Percentiles rank a stretch among this genome's conserved stretches.
phyloP scores from a whole-genome alignment of 2,113 vertebrate genomes.

The Triplophysa siluroides region DNA sequence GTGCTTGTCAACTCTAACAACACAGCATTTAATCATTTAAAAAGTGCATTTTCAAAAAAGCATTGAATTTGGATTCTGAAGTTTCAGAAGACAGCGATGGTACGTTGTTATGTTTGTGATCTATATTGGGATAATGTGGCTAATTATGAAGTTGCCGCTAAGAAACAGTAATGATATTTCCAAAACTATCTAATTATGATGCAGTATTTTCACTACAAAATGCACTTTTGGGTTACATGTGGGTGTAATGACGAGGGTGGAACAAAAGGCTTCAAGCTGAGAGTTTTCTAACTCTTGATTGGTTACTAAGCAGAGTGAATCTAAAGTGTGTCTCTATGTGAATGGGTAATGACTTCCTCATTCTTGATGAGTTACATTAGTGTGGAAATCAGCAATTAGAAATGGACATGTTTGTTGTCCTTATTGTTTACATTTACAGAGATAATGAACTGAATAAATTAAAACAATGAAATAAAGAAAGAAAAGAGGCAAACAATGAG shows the following conservation, averaged over 20 bases:
- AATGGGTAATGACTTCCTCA: constrained; percentile 1
- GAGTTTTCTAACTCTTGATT: constrained; percentile 23
- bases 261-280: neutral
- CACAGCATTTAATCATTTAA: too few species aligned
- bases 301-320: neutral
- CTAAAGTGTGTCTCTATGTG: constrained; percentile 7
- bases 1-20: too few species aligned
- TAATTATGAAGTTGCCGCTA: neutral
- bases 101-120: too few species aligned
- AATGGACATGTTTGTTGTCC: neutral
- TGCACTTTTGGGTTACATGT: neutral
- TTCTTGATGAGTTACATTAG: neutral
- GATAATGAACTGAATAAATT: neutral
- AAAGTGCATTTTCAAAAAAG: too few species aligned
- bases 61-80: too few species aligned
- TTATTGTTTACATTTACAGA: neutral
- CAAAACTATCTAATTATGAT: constrained; percentile 18
- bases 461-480: neutral
- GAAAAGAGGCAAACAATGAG: neutral
- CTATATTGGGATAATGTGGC: neutral
- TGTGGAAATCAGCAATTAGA: constrained; percentile 6
- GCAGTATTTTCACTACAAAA: neutral
- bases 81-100: too few species aligned
- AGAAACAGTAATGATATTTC: constrained; percentile 9
- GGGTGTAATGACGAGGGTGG: neutral